Conservation (phyloP, 2,797 vertebrate species). For the Lateolabrax maculatus region DNA sequence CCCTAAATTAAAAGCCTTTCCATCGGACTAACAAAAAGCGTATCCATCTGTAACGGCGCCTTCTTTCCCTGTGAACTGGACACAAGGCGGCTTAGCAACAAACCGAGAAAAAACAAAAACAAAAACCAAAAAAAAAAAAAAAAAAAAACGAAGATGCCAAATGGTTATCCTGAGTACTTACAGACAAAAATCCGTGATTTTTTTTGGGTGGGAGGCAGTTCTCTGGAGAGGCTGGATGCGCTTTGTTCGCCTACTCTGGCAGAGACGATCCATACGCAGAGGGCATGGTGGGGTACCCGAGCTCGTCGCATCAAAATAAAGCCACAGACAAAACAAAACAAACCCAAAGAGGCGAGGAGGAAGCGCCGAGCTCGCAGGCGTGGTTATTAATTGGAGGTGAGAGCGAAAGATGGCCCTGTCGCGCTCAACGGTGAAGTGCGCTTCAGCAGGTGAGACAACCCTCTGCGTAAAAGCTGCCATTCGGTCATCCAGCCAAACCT, state of each 20-base stretch:
- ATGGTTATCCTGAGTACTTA: slow-evolving; percentile 70
- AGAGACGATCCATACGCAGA: slow-evolving; percentile 55
- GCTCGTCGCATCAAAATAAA: slow-evolving; percentile 58
- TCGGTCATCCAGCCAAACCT: slow-evolving; percentile 78
- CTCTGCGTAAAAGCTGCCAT: slow-evolving; percentile 86
- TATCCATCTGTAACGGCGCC: slow-evolving; percentile 68
- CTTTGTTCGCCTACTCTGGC: slow-evolving; percentile 74
- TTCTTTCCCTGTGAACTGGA: slow-evolving; percentile 46
- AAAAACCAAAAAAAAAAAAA: too few species aligned
- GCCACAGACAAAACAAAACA: slow-evolving; percentile 38
- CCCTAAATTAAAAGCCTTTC: slow-evolving; percentile 73
- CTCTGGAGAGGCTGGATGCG: slow-evolving; percentile 69
- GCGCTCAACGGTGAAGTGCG: slow-evolving; percentile 77
- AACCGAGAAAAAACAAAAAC: too few species aligned
- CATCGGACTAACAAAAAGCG: slow-evolving; percentile 56
- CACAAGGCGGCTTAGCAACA: slow-evolving; percentile 26
- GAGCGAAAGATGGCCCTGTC: slow-evolving; percentile 62
- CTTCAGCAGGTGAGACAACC: slow-evolving; percentile 88
- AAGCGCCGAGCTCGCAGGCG: slow-evolving; percentile 69
- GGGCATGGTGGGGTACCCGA: slow-evolving; percentile 41
- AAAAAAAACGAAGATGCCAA: slow-evolving; percentile 29
- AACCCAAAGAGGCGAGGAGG: slow-evolving; percentile 50
- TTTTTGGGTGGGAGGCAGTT: slow-evolving; percentile 57
- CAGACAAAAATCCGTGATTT: slow-evolving; percentile 70
- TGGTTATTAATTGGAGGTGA: slow-evolving; percentile 80